Conservation (phyloP, 1,140 invertebrate genomes). For the Platorchestia sp. region DNA sequence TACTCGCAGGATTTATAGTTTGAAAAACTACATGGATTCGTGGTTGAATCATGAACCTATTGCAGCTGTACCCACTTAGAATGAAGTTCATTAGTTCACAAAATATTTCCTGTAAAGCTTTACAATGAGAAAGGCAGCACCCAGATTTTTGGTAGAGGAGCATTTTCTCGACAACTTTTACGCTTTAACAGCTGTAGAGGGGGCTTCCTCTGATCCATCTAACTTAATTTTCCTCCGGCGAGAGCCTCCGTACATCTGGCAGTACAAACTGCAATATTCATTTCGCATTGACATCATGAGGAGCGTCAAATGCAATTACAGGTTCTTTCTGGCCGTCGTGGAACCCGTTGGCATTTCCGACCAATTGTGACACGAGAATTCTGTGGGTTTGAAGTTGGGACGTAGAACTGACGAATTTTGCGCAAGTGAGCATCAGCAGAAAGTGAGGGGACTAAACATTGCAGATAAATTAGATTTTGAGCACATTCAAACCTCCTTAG, state of each 20-base stretch:
- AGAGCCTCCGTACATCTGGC: neutral
- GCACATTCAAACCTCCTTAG: neutral
- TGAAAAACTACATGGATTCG: neutral
- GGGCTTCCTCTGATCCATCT: neutral
- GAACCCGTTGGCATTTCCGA: neutral
- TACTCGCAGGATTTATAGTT: neutral
- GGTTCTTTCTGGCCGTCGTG: neutral
- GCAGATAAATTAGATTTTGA: neutral
- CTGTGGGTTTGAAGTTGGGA: neutral
- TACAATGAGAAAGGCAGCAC: neutral
- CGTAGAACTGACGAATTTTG: neutral
- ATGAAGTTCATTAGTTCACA: neutral
- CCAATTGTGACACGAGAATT: neutral
- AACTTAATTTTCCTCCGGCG: neutral
- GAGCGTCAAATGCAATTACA: neutral
- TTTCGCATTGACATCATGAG: neutral
- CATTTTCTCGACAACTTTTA: neutral
- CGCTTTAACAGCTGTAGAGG: neutral
- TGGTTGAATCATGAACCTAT: neutral
- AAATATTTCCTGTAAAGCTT: neutral
- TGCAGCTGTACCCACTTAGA: neutral
- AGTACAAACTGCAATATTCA: neutral
- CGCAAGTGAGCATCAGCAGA: neutral
- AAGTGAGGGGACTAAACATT: neutral
- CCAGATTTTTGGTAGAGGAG: neutral